A percentile compares a stretch with the other conserved stretches of the same genome.
Evolutionary conservation across 2,888 invertebrate genomes (phyloP).

Genomic region (Drosophila nr. medialis): DNA sequence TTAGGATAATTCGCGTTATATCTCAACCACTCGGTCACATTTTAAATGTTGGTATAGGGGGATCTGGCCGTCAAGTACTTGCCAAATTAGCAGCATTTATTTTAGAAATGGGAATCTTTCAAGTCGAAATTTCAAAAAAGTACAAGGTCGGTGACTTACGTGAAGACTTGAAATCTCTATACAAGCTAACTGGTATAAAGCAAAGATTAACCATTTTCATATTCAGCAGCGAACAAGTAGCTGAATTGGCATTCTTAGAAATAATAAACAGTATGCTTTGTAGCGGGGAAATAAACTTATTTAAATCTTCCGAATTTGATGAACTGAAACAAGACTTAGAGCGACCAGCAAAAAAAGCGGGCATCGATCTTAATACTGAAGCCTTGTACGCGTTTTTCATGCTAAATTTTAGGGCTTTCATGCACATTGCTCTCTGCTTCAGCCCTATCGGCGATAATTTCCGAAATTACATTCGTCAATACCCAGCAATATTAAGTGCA

Average conservation of each 20-base stretch:
- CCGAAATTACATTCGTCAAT: constrained; percentile 92
- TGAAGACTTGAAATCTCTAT: constrained; percentile 92
- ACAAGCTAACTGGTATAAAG: constrained; percentile 90
- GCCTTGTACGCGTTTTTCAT: constrained; percentile 91
- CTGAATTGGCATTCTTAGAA: constrained; percentile 93
- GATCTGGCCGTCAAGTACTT: constrained; percentile 93
- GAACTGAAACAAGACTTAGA: constrained; percentile 85
- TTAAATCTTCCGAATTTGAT: constrained; percentile 94
- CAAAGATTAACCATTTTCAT: constrained; percentile 91
- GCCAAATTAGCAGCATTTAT: constrained; percentile 92
- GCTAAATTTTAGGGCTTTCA: constrained; percentile 89
- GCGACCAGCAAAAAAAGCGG: constrained; percentile 74
- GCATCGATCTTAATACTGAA: constrained; percentile 88
- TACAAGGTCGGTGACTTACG: constrained; percentile 92
- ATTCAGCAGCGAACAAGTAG: constrained; percentile 94
- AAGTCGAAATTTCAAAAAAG: constrained; percentile 91
- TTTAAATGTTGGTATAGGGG: constrained; percentile 94
- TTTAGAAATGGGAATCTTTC: constrained; percentile 91
- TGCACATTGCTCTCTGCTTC: constrained; percentile 94
- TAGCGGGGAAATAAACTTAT: constrained; percentile 95
- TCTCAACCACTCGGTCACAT: constrained; percentile 93
- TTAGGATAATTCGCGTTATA: constrained; percentile 92
- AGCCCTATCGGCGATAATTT: constrained; percentile 95
- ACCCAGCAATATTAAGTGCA: constrained; percentile 94
- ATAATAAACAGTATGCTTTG: constrained; percentile 95